Percentiles rank a stretch among this genome's conserved stretches.
phyloP scores from a whole-genome alignment of 2,113 vertebrate genomes.

The Mus musculus region GRCm39 chr14:118682501-118683000 shows the following conservation, averaged over 20 bases:
- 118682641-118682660: background rate
- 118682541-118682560: background rate
- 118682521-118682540: background rate
- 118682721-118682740: background rate
- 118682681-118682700: slow-evolving; percentile 1
- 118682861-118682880: background rate
- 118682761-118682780: background rate
- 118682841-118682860: background rate
- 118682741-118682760: background rate
- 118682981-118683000: background rate
- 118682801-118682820: background rate
- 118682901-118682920: background rate
- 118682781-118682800: background rate
- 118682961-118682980: background rate
- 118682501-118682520: slow-evolving; percentile 20
- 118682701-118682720: background rate
- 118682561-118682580: background rate
- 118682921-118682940: background rate
- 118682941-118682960: background rate
- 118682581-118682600: background rate
- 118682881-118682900: background rate
- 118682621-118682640: background rate
- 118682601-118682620: background rate
- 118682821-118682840: background rate
- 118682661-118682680: background rate